phyloP scores from a whole-genome alignment of 2,113 vertebrate genomes.

The Podiceps cristatus region DNA sequence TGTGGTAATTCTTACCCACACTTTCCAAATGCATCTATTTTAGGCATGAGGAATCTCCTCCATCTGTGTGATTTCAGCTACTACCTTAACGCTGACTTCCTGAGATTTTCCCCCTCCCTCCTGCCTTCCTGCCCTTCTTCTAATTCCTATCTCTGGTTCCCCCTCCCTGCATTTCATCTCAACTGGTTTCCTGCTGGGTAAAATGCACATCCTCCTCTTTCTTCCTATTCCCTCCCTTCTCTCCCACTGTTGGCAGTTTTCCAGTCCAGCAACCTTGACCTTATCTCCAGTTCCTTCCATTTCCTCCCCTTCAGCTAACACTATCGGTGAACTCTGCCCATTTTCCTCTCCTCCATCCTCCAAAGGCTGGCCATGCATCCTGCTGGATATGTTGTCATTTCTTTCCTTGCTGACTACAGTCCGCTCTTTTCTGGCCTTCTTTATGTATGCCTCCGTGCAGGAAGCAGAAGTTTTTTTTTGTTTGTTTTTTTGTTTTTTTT shows the following conservation, averaged over 20 bases:
- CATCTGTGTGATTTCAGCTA: not conserved
- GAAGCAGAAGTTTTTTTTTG: not conserved
- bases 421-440: not conserved
- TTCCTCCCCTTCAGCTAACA: slow-evolving; percentile 31
- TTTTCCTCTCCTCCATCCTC: slow-evolving; percentile 40
- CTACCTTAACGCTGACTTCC: not conserved
- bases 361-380: slow-evolving; percentile 19
- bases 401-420: not conserved
- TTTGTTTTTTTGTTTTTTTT: not conserved
- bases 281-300: slow-evolving; percentile 36
- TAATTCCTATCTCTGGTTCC: not conserved
- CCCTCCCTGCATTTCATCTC: not conserved
- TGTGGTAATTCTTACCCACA: not conserved
- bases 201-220: slow-evolving; percentile 24
- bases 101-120: not conserved
- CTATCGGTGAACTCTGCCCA: not conserved
- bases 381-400: slow-evolving; percentile 35
- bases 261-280: slow-evolving; percentile 28
- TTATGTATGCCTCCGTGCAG: not conserved
- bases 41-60: not conserved
- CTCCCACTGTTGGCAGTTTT: slow-evolving; percentile 27
- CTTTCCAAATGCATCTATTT: not conserved
- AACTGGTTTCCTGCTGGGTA: slow-evolving; percentile 3
- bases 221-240: slow-evolving; percentile 27
- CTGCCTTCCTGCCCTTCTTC: not conserved